Base-by-base conservation (phyloP, 2,113 vertebrate species). In the Arizona elegans region DNA sequence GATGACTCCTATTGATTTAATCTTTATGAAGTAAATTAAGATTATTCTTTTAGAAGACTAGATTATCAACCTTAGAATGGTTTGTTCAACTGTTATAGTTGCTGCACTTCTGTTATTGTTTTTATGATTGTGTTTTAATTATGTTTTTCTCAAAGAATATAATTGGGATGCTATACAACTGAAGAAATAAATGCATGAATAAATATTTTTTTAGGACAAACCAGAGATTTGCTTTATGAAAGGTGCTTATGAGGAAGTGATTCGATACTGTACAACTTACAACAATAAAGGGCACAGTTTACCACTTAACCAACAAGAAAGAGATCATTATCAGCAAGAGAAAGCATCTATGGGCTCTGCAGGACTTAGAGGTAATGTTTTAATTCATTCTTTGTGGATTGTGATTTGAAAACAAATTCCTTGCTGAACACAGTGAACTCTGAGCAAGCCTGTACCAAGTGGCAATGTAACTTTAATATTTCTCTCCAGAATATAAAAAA, bases 181-280 rank as follows among this genome's bases (percentile, higher is more conserved):
- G 65, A 75, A 75, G n/a, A 81, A 81, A 81, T 38, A 43, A 81
- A 81, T 33, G 13, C 29, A 81, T 38, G 19, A 81, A 81, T 81
- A 81, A 75, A 38, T 90, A 93, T 91, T 50, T 52, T 96, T 96
- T 88, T 88, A 99, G 99, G 98, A 99, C 86, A 98, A 99, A 92
- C 96, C 98, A 26, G 98, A 98, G 11, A 65, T 98, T 92, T 99
- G 98, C 96, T 99, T 98, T 94, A 97, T 99, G 98, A 99, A 99
- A 95, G 99, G 99, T 43, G 99, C 99, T 38, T 99, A 98, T 62
- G 99, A 99, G 93, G 98, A 99, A 96, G 98, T 99, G 93, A 99
- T 99, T 92, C 98, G 98, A 23, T 98, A 98, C 96, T 99, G 99
- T 96, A 98, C 97, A 91, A 98, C 97, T 0, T 99, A 99, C 95